Evolutionary conservation across 1,140 invertebrate genomes (phyloP).

Genomic region (Bombus breviceps): DNA sequence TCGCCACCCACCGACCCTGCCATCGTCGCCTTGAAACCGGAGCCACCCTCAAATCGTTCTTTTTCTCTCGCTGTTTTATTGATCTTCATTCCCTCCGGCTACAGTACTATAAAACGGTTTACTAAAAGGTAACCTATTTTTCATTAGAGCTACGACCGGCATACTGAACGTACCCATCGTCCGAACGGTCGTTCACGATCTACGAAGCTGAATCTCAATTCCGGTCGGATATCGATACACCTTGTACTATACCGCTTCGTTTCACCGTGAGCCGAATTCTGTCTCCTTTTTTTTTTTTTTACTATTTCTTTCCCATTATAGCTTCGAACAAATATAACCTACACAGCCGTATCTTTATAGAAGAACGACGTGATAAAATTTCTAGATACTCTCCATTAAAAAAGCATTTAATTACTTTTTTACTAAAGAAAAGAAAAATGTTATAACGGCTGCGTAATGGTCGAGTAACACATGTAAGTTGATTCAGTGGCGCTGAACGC

Average conservation of each 20-base stretch:
- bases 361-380: not conserved
- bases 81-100: conserved; percentile 77
- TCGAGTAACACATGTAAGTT: conserved; percentile 15
- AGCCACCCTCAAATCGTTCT: conserved; percentile 74
- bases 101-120: conserved; percentile 72
- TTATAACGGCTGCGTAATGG: not conserved
- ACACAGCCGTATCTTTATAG: not conserved
- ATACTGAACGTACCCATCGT: conserved; percentile 36
- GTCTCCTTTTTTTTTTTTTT: too few relatives aligned
- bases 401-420: not conserved
- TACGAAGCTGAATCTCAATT: conserved; percentile 25
- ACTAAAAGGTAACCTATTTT: conserved; percentile 77
- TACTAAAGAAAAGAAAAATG: not conserved
- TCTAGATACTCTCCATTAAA: not conserved
- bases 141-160: conserved; percentile 56
- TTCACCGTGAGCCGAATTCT: not conserved
- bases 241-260: conserved; percentile 10
- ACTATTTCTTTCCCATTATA: not conserved
- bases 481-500: conserved; percentile 38
- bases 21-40: conserved; percentile 69
- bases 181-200: not conserved
- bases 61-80: conserved; percentile 79
- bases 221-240: conserved; percentile 34
- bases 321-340: not conserved
- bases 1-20: conserved; percentile 44